Percentiles rank a stretch among this genome's conserved stretches.
Conservation (phyloP, 1,140 invertebrate genomes). For the Hesperophylax magnus region DNA sequence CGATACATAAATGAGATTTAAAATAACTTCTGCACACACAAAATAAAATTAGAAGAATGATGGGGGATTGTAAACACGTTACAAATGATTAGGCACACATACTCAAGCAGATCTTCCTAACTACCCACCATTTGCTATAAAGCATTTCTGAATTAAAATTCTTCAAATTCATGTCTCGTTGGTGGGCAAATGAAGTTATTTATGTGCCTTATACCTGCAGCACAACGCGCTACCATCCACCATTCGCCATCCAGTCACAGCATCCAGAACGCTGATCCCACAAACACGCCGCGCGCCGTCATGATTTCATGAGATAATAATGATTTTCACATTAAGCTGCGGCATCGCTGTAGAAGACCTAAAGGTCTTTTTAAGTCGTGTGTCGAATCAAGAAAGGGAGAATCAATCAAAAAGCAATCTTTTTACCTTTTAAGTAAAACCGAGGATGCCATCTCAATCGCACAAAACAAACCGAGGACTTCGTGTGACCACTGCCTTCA, state of each 20-base stretch:
- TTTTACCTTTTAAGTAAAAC: slow-evolving; percentile 8
- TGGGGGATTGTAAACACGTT: too few species aligned
- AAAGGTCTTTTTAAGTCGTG: slow-evolving; percentile 5
- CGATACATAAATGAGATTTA: too few species aligned
- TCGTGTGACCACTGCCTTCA: background rate
- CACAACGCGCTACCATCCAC: background rate
- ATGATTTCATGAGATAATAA: background rate
- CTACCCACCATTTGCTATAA: too few species aligned
- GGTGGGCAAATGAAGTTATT: slow-evolving; percentile 3
- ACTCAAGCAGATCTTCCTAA: too few species aligned
- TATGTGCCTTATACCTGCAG: background rate
- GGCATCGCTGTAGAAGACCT: too few species aligned
- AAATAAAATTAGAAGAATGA: too few species aligned
- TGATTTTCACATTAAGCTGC: slow-evolving; percentile 28
- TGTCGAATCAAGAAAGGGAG: slow-evolving; percentile 22
- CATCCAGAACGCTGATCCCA: background rate
- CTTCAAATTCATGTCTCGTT: background rate
- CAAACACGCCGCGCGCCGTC: slow-evolving; percentile 20
- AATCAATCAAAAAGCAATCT: slow-evolving; percentile 26
- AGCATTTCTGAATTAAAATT: too few species aligned
- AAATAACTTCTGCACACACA: too few species aligned
- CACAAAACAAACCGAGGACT: background rate
- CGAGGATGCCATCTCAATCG: background rate
- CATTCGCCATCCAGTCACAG: background rate
- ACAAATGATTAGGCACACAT: too few species aligned